Evolutionary conservation across 2,797 vertebrate genomes (phyloP).

Genomic region (Helostoma temminkii): DNA sequence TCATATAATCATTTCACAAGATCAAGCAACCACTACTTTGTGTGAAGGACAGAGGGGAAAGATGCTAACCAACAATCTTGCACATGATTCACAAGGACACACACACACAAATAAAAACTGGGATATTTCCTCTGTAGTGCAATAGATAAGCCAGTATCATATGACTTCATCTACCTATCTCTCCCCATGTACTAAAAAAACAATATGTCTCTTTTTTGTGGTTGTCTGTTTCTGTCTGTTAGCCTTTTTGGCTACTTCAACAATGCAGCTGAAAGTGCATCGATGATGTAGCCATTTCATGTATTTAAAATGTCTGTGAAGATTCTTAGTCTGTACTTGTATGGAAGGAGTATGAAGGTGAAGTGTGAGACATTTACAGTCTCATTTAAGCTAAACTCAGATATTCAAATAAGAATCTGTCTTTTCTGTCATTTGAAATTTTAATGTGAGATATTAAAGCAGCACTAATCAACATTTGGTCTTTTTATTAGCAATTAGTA

Average conservation of each 20-base stretch:
- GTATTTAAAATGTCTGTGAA: too few relatives aligned
- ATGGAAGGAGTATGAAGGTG: too few relatives aligned
- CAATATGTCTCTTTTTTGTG: background rate
- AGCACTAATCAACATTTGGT: too few relatives aligned
- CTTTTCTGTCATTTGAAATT: too few relatives aligned
- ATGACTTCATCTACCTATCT: background rate
- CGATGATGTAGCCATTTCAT: too few relatives aligned
- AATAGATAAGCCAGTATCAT: background rate
- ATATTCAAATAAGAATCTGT: too few relatives aligned
- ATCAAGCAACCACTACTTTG: constrained; percentile 46
- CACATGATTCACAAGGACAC: background rate
- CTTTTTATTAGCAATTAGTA: too few relatives aligned
- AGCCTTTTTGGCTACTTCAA: background rate
- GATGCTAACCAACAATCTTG: background rate
- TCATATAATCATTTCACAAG: constrained; percentile 54
- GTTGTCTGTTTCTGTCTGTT: constrained; percentile 13
- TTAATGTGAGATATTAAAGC: too few relatives aligned
- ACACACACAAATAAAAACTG: background rate
- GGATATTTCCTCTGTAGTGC: background rate
- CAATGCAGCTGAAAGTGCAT: background rate
- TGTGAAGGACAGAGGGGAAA: constrained; percentile 47
- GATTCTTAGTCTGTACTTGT: too few relatives aligned
- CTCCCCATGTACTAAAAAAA: background rate
- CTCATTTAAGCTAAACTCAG: too few relatives aligned
- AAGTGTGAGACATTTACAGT: too few relatives aligned